Percentiles rank a stretch among this genome's conserved stretches.
Evolutionary conservation across 2,888 invertebrate genomes (phyloP).

Genomic region (Thyatira batis): DNA sequence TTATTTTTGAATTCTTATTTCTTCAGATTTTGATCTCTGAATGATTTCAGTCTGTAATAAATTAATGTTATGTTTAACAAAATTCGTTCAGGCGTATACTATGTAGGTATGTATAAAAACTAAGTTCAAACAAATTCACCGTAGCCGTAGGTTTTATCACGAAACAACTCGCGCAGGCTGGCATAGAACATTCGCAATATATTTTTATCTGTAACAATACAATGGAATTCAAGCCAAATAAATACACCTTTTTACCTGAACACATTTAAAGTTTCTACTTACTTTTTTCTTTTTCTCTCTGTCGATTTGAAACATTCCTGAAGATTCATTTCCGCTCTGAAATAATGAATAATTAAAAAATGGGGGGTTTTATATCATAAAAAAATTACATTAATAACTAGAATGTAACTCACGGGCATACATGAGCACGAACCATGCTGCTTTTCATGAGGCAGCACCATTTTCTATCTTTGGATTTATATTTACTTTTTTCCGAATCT

Average conservation of each 20-base stretch:
- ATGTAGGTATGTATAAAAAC: too few species aligned
- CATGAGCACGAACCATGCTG: neutral
- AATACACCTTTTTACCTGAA: too few species aligned
- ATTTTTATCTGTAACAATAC: slow-evolving; percentile 24
- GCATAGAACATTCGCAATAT: slow-evolving; percentile 37
- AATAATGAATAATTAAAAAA: neutral
- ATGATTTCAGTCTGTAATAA: neutral
- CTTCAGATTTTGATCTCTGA: neutral
- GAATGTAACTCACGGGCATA: slow-evolving; percentile 1
- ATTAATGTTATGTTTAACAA: neutral
- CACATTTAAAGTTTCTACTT: neutral
- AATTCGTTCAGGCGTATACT: too few species aligned
- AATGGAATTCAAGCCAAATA: too few species aligned
- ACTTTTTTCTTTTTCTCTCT: neutral
- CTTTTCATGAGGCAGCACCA: slow-evolving; percentile 14
- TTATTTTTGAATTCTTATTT: neutral
- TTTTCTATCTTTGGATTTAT: slow-evolving; percentile 9
- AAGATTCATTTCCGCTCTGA: neutral
- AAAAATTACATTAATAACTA: too few species aligned
- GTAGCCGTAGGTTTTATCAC: slow-evolving; percentile 36
- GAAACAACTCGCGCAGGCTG: slow-evolving; percentile 40
- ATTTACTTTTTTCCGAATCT: slow-evolving; percentile 35
- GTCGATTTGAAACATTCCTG: neutral
- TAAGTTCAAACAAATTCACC: too few species aligned
- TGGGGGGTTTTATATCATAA: neutral